Evolutionary conservation across 2,113 vertebrate genomes (phyloP).

Genomic region (Spilogale gracilis): DNA sequence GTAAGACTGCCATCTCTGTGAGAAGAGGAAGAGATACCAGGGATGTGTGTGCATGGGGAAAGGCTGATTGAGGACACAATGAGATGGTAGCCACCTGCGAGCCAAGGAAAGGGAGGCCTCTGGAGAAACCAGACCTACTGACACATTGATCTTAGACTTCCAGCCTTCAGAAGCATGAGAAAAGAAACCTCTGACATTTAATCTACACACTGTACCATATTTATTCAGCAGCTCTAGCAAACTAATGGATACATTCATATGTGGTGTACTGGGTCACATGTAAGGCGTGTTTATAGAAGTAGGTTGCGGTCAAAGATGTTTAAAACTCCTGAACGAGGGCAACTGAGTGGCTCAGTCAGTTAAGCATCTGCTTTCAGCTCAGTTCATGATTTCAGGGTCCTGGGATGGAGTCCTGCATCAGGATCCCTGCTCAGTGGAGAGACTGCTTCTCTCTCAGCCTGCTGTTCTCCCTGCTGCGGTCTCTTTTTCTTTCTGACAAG

Average conservation of each 20-base stretch:
- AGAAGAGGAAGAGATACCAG: neutral
- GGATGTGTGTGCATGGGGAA: neutral
- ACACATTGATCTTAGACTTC: neutral
- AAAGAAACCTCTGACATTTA: neutral
- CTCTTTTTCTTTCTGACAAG: neutral
- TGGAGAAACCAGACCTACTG: neutral
- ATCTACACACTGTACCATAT: neutral
- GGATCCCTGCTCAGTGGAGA: neutral
- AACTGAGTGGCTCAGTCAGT: accelerated
- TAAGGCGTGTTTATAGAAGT: neutral
- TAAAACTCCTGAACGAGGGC: neutral
- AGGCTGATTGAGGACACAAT: neutral
- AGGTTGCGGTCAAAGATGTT: neutral
- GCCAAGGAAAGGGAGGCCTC: neutral
- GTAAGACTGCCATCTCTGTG: neutral
- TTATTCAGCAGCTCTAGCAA: neutral
- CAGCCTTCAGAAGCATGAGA: neutral
- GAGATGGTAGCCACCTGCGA: neutral
- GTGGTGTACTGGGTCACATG: neutral
- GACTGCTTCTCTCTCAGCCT: neutral
- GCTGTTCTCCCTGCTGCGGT: neutral
- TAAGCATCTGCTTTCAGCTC: neutral
- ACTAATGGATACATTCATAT: neutral
- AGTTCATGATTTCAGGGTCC: neutral
- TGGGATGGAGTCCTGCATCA: neutral